Conservation (phyloP, 53 echinoderm and acorn worm genomes). For the Apostichopus leukothele region DNA sequence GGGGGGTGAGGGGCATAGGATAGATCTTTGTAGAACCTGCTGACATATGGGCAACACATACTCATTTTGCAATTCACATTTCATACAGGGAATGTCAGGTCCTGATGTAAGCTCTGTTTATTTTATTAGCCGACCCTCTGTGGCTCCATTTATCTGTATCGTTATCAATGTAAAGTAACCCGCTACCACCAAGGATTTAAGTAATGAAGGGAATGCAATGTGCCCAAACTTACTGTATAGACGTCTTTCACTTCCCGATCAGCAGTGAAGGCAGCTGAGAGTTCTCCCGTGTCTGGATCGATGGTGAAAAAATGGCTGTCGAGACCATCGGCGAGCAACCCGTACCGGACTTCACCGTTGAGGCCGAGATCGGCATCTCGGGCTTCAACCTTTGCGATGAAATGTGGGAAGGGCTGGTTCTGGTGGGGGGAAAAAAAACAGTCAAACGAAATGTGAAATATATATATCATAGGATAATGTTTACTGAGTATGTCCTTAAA, state of each 20-base stretch:
- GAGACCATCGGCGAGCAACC: constrained; percentile 60
- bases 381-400: constrained; percentile 66
- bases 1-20: too few relatives aligned
- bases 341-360: constrained; percentile 76
- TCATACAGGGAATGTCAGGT: too few relatives aligned
- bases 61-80: not conserved
- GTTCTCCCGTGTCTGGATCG: constrained; percentile 65
- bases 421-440: constrained; percentile 22
- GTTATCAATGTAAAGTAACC: too few relatives aligned
- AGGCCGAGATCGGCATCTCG: constrained; percentile 63
- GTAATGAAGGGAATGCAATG: too few relatives aligned
- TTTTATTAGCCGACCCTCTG: too few relatives aligned
- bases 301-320: constrained; percentile 73
- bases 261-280: constrained; percentile 71
- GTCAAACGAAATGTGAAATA: too few relatives aligned
- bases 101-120: too few relatives aligned
- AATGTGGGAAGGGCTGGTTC: constrained; percentile 61
- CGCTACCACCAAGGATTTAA: too few relatives aligned
- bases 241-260: constrained; percentile 71
- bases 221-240: constrained; percentile 61
- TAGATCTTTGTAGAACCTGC: too few relatives aligned
- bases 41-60: not conserved
- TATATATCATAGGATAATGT: too few relatives aligned
- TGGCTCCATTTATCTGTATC: too few relatives aligned
- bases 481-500: too few relatives aligned